Base-by-base conservation (phyloP, 1,140 invertebrate genomes). In the Apocrypta bakeri region DNA sequence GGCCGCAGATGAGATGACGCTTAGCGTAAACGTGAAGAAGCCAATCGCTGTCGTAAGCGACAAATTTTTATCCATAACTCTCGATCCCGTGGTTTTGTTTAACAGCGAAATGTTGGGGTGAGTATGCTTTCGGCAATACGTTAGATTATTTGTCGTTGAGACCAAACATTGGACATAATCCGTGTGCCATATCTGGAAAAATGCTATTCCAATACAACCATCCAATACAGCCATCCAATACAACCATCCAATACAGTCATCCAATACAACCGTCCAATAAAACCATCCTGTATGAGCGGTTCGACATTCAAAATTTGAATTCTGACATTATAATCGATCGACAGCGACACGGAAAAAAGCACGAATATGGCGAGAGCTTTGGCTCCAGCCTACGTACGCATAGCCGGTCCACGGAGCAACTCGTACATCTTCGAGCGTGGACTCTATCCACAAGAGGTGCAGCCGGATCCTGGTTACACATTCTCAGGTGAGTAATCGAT, bases 61-160 rank as follows among this genome's bases (percentile, higher is more conserved):
- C 3, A 93, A 92, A 81, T 95, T 95, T 89, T 87, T 95, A n/a
- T 95, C 94, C 87, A 91, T 95, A 74, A 93, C 94, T 3, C 87
- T 95, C 12, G 94, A 95, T 87, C 94, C 94, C 0, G 90, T 92
- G 61, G 89, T 90, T 31, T 83, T 94, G 42, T 84, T 93, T 25
- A 87, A 85, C 48, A 89, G 86, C 42, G 82, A 90, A 82, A 86
- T 86, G 83, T 85, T 92, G n/a, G 90, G 89, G 93, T 94, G 88
- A 89, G 90, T 89, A 71, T n/a, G n/a, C n/a, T n/a, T n/a, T n/a
- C n/a, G n/a, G n/a, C n/a, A n/a, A n/a, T n/a, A n/a, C n/a, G n/a
- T n/a, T n/a, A n/a, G n/a, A n/a, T n/a, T n/a, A n/a, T n/a, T n/a
- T n/a, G n/a, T n/a, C n/a, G n/a, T n/a, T n/a, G n/a, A n/a, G n/a